Base-by-base conservation (phyloP, 2,888 invertebrate genomes). In the Urechis unicinctus region DNA sequence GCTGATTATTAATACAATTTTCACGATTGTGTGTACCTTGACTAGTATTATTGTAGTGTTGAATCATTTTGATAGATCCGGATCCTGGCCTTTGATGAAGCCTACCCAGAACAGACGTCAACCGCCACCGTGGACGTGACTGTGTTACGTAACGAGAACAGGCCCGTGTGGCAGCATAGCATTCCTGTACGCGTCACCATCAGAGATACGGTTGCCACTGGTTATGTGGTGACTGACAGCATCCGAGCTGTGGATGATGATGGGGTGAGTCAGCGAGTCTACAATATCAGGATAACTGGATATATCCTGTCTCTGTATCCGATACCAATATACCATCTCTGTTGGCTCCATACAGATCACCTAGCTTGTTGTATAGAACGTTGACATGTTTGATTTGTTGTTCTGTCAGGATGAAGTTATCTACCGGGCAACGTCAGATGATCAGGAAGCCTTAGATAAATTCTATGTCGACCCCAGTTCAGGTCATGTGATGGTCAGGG, bases 381-480 rank as follows among this genome's bases (percentile, higher is more conserved):
- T 1, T 17, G 1, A 22, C 9, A 22, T 28, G n/a, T 48, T 28
- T 26, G n/a, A 9, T 13, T 6, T n/a, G n/a, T 13, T 50, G 25
- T 9, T 46, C 41, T 41, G 5, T 31, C 43, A 63, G 61, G 59
- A 63, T 28, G 50, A 48, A 21, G 54, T 63, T 29, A 22, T 53
- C 36, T 63, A 62, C 56, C 31, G 51, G 5, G 61, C 56, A 2
- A 52, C 46, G n/a, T 61, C 59, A 13, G 61, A 58, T 3, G 9
- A 36, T 13, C 50, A 48, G 5, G 61, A 59, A 45, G 66, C 62
- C 1, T 29, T 57, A 44, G 49, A 57, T 17, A 72, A 66, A 66
- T 74, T 73, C 61, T 61, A 64, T 46, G 66, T 74, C n/a, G 63
- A 74, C 47, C 53, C 62, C 13, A 58, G 41, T 48, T 69, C 61